A percentile compares a stretch with the other conserved stretches of the same genome.
Conservation (phyloP, 2,797 vertebrate species). For the Spatula clypeata region DNA sequence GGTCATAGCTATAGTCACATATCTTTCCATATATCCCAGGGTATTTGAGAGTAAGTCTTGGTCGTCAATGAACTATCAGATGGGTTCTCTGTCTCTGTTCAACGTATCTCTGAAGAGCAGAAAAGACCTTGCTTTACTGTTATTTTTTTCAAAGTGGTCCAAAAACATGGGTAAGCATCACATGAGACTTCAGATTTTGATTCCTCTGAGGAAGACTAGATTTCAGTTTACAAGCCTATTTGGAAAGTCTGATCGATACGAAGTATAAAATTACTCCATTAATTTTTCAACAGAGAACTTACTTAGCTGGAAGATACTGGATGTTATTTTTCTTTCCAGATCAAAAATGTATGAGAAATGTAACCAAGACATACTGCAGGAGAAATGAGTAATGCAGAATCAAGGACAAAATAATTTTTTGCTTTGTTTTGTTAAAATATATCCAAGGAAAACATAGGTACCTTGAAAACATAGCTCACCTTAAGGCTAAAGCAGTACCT, state of each 20-base stretch:
- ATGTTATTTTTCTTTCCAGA: neutral
- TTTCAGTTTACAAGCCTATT: neutral
- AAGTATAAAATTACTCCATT: slow-evolving; percentile 10
- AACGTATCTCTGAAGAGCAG: neutral
- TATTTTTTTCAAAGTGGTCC: neutral
- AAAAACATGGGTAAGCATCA: neutral
- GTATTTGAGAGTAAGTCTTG: neutral
- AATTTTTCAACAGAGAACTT: slow-evolving; percentile 27
- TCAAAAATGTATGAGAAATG: slow-evolving; percentile 21
- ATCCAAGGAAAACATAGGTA: neutral
- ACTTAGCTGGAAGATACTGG: neutral
- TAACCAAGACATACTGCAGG: neutral
- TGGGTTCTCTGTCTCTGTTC: neutral
- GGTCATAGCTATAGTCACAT: neutral
- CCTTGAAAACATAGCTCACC: neutral
- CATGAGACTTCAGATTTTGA: neutral
- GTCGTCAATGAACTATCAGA: neutral
- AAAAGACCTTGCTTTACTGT: neutral
- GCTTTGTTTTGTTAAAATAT: neutral
- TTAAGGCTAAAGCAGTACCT: neutral
- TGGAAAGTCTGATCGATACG: neutral
- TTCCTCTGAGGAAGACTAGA: neutral
- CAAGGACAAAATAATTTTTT: neutral
- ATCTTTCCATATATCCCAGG: neutral
- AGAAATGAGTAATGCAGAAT: neutral